Evolutionary conservation across 2,797 vertebrate genomes (phyloP).

Genomic region (Aplochiton taeniatus): DNA sequence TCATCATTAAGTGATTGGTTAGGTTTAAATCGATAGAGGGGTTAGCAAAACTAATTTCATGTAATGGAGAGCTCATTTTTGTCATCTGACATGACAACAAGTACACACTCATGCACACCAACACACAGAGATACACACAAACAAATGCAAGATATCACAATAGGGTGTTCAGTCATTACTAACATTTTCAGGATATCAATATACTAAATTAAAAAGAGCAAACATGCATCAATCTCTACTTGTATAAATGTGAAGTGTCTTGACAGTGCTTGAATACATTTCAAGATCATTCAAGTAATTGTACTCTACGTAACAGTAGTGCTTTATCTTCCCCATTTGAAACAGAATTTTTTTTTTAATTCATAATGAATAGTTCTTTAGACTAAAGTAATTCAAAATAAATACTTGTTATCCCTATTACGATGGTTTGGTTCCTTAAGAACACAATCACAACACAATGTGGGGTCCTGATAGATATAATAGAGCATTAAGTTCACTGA

Average conservation of each 20-base stretch:
- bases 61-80: slow-evolving; percentile 43
- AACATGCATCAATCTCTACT: slow-evolving; percentile 44
- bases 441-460: too few relatives aligned
- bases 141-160: background rate
- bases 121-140: slow-evolving; percentile 30
- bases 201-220: slow-evolving; percentile 51
- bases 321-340: too few relatives aligned
- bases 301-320: too few relatives aligned
- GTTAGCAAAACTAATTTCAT: slow-evolving; percentile 34
- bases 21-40: slow-evolving; percentile 25
- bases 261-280: too few relatives aligned
- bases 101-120: slow-evolving; percentile 26
- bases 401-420: too few relatives aligned
- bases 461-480: too few relatives aligned
- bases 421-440: too few relatives aligned
- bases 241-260: too few relatives aligned
- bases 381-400: too few relatives aligned
- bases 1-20: slow-evolving; percentile 11
- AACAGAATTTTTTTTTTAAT: too few relatives aligned
- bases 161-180: background rate
- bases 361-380: too few relatives aligned
- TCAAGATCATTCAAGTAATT: too few relatives aligned
- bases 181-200: slow-evolving; percentile 48
- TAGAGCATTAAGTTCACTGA: slow-evolving; percentile 39
- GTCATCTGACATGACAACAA: slow-evolving; percentile 41